Base-by-base conservation (phyloP, 1,140 invertebrate species). In the Telenomus remus region DNA sequence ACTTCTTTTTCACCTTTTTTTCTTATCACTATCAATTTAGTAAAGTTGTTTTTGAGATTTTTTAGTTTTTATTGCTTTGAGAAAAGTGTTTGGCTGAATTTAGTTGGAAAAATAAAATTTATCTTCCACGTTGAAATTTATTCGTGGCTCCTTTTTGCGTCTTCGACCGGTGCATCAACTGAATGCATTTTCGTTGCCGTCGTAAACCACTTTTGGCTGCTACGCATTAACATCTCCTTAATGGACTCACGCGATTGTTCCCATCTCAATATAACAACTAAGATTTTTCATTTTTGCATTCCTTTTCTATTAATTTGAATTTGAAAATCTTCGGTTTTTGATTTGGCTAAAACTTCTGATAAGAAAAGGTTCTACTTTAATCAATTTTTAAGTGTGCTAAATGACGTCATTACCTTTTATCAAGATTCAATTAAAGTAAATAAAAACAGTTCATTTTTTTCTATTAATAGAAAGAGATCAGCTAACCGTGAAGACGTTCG, bases 81-180 rank as follows among this genome's bases (percentile, higher is more conserved):
- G 19, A 27, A 27, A 27, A 27, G 6, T 6, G 19, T 1, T 27
- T 6, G 19, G 19, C 19, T n/a, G n/a, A 49, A 50, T 69, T 72
- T 71, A 66, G 56, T 77, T 72, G 56, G 68, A 63, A 72, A 69
- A 77, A 72, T 72, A 72, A n/a, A 77, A 77, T 77, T 77, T 72
- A 77, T 77, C 48, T 35, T 35, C 64, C 71, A 72, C 60, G 76
- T 75, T 75, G 72, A 75, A 71, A 64, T 69, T 69, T 69, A 63
- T 72, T 77, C 42, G 34, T 61, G 19, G 19, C 6, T 13, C 42
- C 42, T 56, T 50, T 66, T 65, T 70, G 60, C 37, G 7, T 35
- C 27, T 13, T 49, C 33, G 4, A 6, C 13, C 0, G 37, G 35
- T 46, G n/a, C 34, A 64, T 53, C n/a, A 64, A 50, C 48, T 19